Base-by-base conservation (phyloP, 2,888 invertebrate genomes). In the Chironomus tentans region DNA sequence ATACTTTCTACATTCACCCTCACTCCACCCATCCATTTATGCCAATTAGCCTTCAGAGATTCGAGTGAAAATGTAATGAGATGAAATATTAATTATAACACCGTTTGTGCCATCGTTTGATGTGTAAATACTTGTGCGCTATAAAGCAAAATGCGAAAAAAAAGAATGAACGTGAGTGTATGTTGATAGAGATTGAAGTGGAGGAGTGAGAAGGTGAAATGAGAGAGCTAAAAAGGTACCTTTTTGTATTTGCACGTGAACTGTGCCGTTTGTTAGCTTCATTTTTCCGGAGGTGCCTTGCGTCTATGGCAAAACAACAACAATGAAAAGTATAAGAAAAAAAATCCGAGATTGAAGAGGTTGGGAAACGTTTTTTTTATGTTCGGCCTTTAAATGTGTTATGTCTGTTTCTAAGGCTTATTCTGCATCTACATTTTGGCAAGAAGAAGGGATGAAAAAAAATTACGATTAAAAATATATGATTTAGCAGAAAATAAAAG, bases 1-100 rank as follows among this genome's bases (percentile, higher is more conserved):
- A 50, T 15, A 1, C n/a, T 50, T 56, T 38, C 7, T 10, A 38
- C 38, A 38, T 38, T 38, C 38, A 2, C 2, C 38, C 38, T 10
- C 38, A 38, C 38, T 10, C 38, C 38, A 5, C 28, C 38, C 10
- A 38, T 38, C 38, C 38, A 38, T 38, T 38, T 38, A 38, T 38
- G 38, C 13, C 68, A 74, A 74, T 74, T 65, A 74, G 74, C 74
- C 74, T 15, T 12, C 46, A 18, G 46, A 46, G 47, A n/a, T 12
- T 46, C 62, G 38, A 72, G 62, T 18, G 62, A 72, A 38, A 50
- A 72, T 46, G 46, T 72, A 72, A 72, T 72, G 72, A 72, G 62
- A 72, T 72, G 72, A 72, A 72, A 62, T 72, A 72, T 72, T 72
- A 72, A 72, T 72, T 62, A 72, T 46, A 62, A 72, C 61, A 72